These are phyloP conservation scores for Lathronympha strigana DNA, from an alignment of 2,888 invertebrate species.

Conservation along the genomic window DNA sequence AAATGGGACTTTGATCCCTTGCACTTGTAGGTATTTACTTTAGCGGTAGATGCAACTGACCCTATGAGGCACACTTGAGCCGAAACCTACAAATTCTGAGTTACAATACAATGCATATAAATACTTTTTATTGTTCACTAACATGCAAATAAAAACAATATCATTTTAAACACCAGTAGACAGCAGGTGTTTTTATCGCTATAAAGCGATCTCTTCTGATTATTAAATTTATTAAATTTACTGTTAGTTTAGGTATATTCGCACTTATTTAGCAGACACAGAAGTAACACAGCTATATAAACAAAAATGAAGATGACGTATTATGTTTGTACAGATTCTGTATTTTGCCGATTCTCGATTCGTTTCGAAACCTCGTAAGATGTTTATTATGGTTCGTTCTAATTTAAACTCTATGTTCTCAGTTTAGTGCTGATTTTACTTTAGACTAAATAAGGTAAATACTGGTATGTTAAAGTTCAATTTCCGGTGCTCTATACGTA, in stretches of 20 bases:
- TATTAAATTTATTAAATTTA: too few species aligned
- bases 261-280: not conserved
- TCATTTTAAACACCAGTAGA: too few species aligned
- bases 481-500: not conserved
- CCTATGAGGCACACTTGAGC: too few species aligned
- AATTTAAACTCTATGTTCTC: not conserved
- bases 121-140: too few species aligned
- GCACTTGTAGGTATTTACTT: too few species aligned
- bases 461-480: not conserved
- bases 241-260: not conserved
- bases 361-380: not conserved
- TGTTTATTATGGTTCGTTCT: not conserved
- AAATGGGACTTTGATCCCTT: too few species aligned
- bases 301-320: not conserved
- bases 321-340: not conserved
- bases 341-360: not conserved
- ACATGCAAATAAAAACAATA: too few species aligned
- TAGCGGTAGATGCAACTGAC: too few species aligned
- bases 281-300: constrained; percentile 11
- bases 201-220: too few species aligned
- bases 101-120: too few species aligned
- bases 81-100: too few species aligned
- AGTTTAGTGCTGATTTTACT: not conserved
- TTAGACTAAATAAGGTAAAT: not conserved
- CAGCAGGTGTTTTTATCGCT: too few species aligned